Percentiles rank a stretch among this genome's conserved stretches.
Conservation (phyloP, 2,888 invertebrate species). For the Xylota segnis region DNA sequence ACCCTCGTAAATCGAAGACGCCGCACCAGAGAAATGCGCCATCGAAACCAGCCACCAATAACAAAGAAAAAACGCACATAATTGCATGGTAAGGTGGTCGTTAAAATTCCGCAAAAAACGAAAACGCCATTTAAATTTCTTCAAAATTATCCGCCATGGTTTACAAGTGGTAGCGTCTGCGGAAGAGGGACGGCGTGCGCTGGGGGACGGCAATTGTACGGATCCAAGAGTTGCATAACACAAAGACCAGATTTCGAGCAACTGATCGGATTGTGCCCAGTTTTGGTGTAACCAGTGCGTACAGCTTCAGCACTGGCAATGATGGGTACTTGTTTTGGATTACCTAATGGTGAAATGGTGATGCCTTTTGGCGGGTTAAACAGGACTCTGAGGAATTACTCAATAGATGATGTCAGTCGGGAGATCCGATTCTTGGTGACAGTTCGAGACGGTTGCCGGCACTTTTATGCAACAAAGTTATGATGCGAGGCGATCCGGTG, state of each 20-base stretch:
- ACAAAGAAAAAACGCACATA: conserved; percentile 10
- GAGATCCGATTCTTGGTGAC: conserved; percentile 47
- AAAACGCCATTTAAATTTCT: conserved; percentile 69
- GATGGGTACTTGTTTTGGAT: conserved; percentile 20
- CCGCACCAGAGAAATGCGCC: background rate
- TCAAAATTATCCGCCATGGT: conserved; percentile 46
- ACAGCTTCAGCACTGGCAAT: conserved; percentile 48
- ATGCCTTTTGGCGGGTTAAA: conserved; percentile 35
- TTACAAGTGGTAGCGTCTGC: conserved; percentile 37
- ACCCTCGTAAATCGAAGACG: conserved; percentile 10
- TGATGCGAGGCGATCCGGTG: conserved; percentile 24
- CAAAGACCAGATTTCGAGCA: conserved; percentile 57
- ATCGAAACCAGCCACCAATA: background rate
- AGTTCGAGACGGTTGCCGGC: conserved; percentile 20
- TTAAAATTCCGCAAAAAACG: conserved; percentile 69
- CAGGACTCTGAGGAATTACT: conserved; percentile 26
- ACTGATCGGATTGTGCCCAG: conserved; percentile 67
- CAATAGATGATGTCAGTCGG: conserved; percentile 52
- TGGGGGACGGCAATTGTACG: conserved; percentile 18
- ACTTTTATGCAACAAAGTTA: conserved; percentile 43
- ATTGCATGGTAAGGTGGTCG: conserved; percentile 54
- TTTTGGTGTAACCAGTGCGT: conserved; percentile 51
- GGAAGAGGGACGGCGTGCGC: background rate
- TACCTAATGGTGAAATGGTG: conserved; percentile 61
- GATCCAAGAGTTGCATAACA: conserved; percentile 69